Percentiles rank a stretch among this genome's conserved stretches.
Evolutionary conservation across 2,888 invertebrate genomes (phyloP).

Genomic region (Monopis laevigella): DNA sequence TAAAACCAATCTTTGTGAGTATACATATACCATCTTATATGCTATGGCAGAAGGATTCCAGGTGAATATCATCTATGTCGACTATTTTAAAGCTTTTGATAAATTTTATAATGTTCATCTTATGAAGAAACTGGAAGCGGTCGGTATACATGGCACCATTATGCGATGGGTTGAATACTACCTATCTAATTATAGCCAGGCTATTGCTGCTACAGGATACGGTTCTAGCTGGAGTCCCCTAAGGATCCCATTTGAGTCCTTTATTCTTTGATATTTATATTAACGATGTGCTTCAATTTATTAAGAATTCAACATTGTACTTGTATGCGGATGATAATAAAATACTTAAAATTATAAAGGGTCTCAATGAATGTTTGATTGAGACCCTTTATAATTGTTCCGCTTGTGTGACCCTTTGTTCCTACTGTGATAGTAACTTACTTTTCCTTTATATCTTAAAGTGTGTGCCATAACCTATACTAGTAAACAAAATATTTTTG

Average conservation of each 20-base stretch:
- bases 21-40: no score
- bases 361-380: slow-evolving; percentile 5
- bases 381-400: slow-evolving; percentile 13
- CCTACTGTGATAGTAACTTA: neutral
- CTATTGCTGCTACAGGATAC: slow-evolving; percentile 16
- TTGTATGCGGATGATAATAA: slow-evolving; percentile 19
- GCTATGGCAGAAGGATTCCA: no score
- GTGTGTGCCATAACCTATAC: slow-evolving; percentile 1
- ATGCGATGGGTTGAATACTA: slow-evolving; percentile 18
- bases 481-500: neutral
- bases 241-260: slow-evolving; percentile 19
- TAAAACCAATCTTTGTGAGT: no score
- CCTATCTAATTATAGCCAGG: slow-evolving; percentile 15
- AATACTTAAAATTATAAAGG: slow-evolving; percentile 9
- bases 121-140: no score
- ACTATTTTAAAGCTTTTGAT: no score
- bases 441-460: neutral
- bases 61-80: no score
- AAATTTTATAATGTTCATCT: no score
- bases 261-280: slow-evolving; percentile 17
- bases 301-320: slow-evolving; percentile 7
- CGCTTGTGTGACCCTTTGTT: neutral
- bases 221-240: slow-evolving; percentile 16
- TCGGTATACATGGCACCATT: no score
- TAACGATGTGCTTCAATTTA: slow-evolving; percentile 5